Percentiles rank a stretch among this genome's conserved stretches.
Conservation (phyloP, 2,888 invertebrate genomes). For the Coelogynopora nodosa region DNA sequence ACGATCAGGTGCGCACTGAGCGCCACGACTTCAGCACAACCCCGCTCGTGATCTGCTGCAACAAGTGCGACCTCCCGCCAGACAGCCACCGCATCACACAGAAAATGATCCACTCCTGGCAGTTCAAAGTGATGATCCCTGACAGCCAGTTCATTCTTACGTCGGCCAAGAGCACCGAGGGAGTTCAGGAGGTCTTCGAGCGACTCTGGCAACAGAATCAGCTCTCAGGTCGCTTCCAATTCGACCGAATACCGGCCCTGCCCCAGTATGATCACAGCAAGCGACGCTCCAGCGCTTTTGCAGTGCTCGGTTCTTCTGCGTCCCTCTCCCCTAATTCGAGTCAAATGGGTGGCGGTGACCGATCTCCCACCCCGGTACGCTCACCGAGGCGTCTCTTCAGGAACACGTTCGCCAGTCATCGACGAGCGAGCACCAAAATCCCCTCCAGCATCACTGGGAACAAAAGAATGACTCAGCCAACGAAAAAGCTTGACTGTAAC, state of each 20-base stretch:
- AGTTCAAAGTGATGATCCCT: not conserved
- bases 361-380: not conserved
- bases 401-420: not conserved
- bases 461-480: not conserved
- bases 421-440: constrained; percentile 34
- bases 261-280: not conserved
- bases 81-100: not conserved
- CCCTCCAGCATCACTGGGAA: constrained; percentile 6
- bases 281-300: constrained; percentile 36
- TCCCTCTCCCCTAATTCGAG: not conserved
- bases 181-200: constrained; percentile 25
- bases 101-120: constrained; percentile 2
- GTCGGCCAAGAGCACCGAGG: constrained; percentile 22
- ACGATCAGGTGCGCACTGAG: constrained; percentile 10
- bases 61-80: constrained; percentile 25
- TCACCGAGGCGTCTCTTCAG: not conserved
- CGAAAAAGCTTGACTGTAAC: constrained; percentile 30
- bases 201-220: constrained; percentile 15
- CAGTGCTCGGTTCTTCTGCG: constrained; percentile 12
- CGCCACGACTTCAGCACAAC: not conserved
- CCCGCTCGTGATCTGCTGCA: constrained; percentile 36
- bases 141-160: not conserved
- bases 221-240: not conserved
- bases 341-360: not conserved
- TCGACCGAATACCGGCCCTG: constrained; percentile 11